Base-by-base conservation (phyloP, 2,113 vertebrate genomes). In the Lates calcarifer region DNA sequence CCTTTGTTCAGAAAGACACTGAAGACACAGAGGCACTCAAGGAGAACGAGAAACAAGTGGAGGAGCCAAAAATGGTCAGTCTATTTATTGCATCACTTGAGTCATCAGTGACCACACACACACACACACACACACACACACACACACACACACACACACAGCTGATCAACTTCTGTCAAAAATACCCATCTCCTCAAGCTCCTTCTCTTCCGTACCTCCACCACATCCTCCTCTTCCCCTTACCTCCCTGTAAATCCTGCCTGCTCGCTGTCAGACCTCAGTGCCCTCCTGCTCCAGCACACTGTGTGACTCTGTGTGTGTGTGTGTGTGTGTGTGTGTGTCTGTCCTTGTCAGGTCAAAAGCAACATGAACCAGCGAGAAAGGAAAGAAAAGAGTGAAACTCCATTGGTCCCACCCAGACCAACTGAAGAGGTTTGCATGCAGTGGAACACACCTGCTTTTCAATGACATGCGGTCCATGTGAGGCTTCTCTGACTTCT, bases 261-360 rank as follows among this genome's bases (percentile, higher is more conserved):
- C 43, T 43, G 17, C 26, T 61, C 15, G 0, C 45, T 9, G 1
- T 78, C 26, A 57, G 11, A 41, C 26, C 28, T n/a, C 12, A 20
- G 18, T 18, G 55, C 66, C 47, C 11, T 43, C 53, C 68, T 69
- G 26, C 65, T 49, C 41, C 26, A 24, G 33, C 5, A 15, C 58
- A 14, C 37, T 55, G 31, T 79, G 31, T 65, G 49, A n/a, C 37
- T 79, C 1, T 80, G 39, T 56, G 47, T 53, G 45, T 65, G 22
- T 56, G n/a, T 78, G 29, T 60, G 43, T 74, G 47, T 51, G 45
- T 65, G n/a, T 57, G 24, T 78, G 29, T 79, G 61, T 78, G 61
- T 77, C 35, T 85, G 66, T 88, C 84, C 62, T 86, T 70, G 63
- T 62, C 69, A 93, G 92, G 84, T 82, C 68, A 88, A 87, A 45